Percentiles rank a stretch among this genome's conserved stretches.
Conservation (phyloP, 2,888 invertebrate genomes). For the Patella pellucida region DNA sequence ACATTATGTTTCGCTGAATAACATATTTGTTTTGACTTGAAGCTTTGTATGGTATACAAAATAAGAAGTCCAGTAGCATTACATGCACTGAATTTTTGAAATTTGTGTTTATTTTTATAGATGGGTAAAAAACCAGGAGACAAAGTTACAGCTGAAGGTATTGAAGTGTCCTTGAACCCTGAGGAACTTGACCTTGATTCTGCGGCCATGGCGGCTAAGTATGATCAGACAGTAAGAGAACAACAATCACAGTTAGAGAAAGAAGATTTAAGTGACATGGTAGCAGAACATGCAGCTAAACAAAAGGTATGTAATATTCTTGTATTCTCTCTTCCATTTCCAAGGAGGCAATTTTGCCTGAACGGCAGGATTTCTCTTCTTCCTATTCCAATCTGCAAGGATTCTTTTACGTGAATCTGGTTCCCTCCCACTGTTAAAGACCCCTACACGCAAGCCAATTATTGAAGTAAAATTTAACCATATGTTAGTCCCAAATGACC, state of each 20-base stretch:
- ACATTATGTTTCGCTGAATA: too few species aligned
- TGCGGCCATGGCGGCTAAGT: constrained; percentile 87
- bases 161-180: constrained; percentile 96
- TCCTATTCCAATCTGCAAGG: too few species aligned
- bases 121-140: constrained; percentile 54
- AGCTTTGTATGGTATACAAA: neutral
- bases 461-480: too few species aligned
- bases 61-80: neutral
- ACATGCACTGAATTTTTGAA: neutral
- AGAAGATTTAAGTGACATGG: constrained; percentile 98
- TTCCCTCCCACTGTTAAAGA: too few species aligned
- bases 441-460: too few species aligned
- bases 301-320: constrained; percentile 80
- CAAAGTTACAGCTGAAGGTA: constrained; percentile 72
- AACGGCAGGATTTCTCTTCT: too few species aligned
- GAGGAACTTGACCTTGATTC: constrained; percentile 96
- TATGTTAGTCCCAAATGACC: too few species aligned
- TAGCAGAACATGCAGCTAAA: constrained; percentile 96
- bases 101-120: constrained; percentile 18
- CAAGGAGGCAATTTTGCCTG: too few species aligned
- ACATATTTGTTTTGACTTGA: neutral
- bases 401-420: too few species aligned
- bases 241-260: constrained; percentile 88
- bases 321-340: too few species aligned
- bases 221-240: constrained; percentile 95